A percentile compares a stretch with the other conserved stretches of the same genome.
Evolutionary conservation across 1,140 invertebrate species (phyloP).

Genomic region (Papilio polyxenes): DNA sequence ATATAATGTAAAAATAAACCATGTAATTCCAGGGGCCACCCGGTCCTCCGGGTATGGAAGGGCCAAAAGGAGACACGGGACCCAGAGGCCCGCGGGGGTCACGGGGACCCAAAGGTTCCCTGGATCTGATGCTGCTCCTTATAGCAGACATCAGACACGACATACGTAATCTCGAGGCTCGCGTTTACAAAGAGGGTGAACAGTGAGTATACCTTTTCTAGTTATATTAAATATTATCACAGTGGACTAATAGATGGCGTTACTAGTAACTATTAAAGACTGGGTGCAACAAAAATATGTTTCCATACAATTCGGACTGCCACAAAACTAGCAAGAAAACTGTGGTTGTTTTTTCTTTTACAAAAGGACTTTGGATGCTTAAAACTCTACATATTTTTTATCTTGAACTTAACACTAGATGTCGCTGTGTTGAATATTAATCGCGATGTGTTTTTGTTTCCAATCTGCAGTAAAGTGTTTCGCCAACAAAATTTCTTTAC

Average conservation of each 20-base stretch:
- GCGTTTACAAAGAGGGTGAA: conserved; percentile 82
- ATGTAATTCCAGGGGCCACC: conserved; percentile 79
- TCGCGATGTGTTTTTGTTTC: conserved; percentile 11
- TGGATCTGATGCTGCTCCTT: conserved; percentile 83
- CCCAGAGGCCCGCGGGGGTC: conserved; percentile 80
- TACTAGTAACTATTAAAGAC: background rate
- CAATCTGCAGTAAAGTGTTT: background rate
- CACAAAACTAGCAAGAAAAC: background rate
- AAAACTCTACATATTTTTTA: background rate
- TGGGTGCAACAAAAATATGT: background rate
- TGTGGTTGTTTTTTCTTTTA: background rate
- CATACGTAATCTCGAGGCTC: conserved; percentile 82
- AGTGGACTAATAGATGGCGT: background rate
- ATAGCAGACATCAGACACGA: conserved; percentile 84
- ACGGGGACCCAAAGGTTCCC: conserved; percentile 82
- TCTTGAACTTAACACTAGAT: background rate
- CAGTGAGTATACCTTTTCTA: conserved; percentile 67
- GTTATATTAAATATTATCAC: background rate
- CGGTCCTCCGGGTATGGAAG: conserved; percentile 82
- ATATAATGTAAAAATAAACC: conserved; percentile 3
- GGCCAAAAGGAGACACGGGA: conserved; percentile 82
- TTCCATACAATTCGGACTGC: background rate
- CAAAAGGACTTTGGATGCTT: background rate
- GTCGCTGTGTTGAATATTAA: background rate
- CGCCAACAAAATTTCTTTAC: background rate